Evolutionary conservation across 2,888 invertebrate genomes (phyloP).

Genomic region (Imbricaverruca yamaguchii): DNA sequence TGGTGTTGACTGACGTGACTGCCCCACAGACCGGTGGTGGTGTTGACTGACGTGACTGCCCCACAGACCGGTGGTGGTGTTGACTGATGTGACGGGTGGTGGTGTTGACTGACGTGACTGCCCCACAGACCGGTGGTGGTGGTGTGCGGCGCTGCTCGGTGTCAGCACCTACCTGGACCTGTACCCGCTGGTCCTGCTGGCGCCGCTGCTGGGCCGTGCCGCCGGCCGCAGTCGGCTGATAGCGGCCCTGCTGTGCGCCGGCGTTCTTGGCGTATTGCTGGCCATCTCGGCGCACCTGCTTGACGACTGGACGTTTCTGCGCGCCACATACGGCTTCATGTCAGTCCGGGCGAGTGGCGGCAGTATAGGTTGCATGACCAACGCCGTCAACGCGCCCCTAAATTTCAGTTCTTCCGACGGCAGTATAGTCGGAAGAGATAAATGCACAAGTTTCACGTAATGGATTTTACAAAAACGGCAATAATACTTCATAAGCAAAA

Average conservation of each 20-base stretch:
- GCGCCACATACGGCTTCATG: constrained; percentile 65
- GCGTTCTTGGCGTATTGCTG: constrained; percentile 51
- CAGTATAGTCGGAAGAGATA: too few relatives aligned
- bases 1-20: constrained; percentile 47
- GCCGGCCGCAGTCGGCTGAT: constrained; percentile 35
- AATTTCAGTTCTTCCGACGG: too few relatives aligned
- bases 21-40: not conserved
- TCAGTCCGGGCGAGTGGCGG: constrained; percentile 11
- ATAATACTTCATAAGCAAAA: too few relatives aligned
- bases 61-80: not conserved
- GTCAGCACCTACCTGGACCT: constrained; percentile 5
- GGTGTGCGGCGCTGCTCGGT: not conserved
- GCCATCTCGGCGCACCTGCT: constrained; percentile 58
- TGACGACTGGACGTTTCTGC: constrained; percentile 44
- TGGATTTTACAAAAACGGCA: too few relatives aligned
- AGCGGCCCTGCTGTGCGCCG: constrained; percentile 46
- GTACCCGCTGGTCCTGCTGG: constrained; percentile 15
- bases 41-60: not conserved
- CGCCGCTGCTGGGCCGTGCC: constrained; percentile 20
- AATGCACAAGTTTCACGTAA: too few relatives aligned
- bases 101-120: not conserved
- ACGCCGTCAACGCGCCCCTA: too few relatives aligned
- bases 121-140: not conserved
- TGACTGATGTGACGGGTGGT: not conserved
- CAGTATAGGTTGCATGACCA: too few relatives aligned